Evolutionary conservation across 2,113 vertebrate genomes (phyloP), one percentile per base, ranked within the genome.

Genomic region (Triplophysa tibetana): DNA sequence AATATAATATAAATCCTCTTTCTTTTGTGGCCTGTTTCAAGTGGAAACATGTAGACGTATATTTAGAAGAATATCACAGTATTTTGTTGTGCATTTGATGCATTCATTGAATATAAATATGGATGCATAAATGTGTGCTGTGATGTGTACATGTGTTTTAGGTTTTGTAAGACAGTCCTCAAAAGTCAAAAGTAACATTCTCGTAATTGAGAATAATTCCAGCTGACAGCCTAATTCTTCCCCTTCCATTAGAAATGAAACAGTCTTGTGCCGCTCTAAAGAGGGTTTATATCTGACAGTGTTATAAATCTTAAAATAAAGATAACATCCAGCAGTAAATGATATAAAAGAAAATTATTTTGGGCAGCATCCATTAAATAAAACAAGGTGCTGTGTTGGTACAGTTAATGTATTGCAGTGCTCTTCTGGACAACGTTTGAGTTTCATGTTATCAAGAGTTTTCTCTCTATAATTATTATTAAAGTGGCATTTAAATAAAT

Each of bases 141-240:
- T 24, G 2, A 75, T 75, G 54, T 58, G 58, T 29, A 23, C 58
- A 73, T 23, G 4, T 73, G 54, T 60, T 73, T 73, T 73, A 19
- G 41, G 54, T 73, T 73, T 58, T 73, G n/a, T 43, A 17, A 24
- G n/a, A 60, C 70, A 21, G 69, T 72, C 26, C 52, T 72, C 29
- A 73, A 74, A 23, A 29, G 73, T n/a, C n/a, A n/a, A n/a, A n/a
- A n/a, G n/a, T 58, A 8, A 61, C 48, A 23, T 50, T 17, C 16
- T 62, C 72, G 26, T 75, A 45, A 75, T 21, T 62, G 72, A 63
- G 58, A 75, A 43, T 48, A 62, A 62, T 75, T 26, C n/a, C 10
- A 21, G 14, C 14, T 62, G 73, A 75, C 33, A 75, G 73, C 23
- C 23, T 43, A 74, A 48, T 48, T 75, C 21, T 63, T 75, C 21